A percentile compares a stretch with the other conserved stretches of the same genome.
Conservation (phyloP, 2,113 vertebrate species). For the Myocastor coypus region DNA sequence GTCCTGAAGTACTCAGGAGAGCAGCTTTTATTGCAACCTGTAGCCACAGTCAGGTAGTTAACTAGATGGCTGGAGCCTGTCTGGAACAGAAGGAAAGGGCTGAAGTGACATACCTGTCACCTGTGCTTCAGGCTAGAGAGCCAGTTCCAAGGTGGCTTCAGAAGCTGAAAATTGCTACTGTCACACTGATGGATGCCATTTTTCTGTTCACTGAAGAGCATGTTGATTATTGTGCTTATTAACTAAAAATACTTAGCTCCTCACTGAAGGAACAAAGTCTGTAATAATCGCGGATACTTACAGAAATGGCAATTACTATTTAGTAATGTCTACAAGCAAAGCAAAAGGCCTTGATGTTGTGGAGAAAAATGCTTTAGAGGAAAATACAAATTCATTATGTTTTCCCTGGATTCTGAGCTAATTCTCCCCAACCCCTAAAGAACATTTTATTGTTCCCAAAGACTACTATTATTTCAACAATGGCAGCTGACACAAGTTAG, state of each 20-base stretch:
- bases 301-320: slow-evolving; percentile 3
- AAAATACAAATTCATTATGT: slow-evolving; percentile 27
- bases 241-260: neutral
- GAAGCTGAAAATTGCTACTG: neutral
- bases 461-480: neutral
- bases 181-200: neutral
- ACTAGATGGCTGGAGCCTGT: neutral
- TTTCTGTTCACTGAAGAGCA: slow-evolving; percentile 1
- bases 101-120: neutral
- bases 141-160: neutral
- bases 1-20: neutral
- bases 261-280: slow-evolving; percentile 7
- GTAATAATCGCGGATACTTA: neutral
- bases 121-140: neutral
- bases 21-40: neutral
- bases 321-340: neutral
- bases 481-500: neutral
- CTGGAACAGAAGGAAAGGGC: neutral
- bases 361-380: neutral
- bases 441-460: slow-evolving; percentile 18
- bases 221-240: neutral
- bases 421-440: neutral
- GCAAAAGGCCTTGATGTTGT: slow-evolving; percentile 19
- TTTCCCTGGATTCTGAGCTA: neutral
- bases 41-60: neutral